Percentiles rank a stretch among this genome's conserved stretches.
Conservation (phyloP, 2,888 invertebrate species). For the Tupiocoris notatus region DNA sequence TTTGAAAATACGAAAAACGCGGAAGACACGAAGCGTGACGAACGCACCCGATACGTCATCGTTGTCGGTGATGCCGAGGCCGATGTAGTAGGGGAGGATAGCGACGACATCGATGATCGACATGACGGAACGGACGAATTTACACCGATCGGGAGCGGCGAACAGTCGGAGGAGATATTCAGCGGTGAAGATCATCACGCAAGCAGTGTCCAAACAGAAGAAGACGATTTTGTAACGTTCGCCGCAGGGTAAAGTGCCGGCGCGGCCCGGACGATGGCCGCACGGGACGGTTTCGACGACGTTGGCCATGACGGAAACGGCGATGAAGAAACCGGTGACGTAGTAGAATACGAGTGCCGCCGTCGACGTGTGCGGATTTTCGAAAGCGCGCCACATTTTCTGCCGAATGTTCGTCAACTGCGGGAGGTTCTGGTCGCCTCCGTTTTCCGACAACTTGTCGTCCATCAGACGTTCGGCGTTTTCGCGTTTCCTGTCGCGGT, state of each 20-base stretch:
- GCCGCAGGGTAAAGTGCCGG: constrained; percentile 89
- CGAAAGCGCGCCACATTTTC: constrained; percentile 99
- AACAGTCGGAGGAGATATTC: constrained; percentile 93
- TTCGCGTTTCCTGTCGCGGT: constrained; percentile 96
- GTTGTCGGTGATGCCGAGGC: constrained; percentile 94
- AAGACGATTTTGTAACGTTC: constrained; percentile 97
- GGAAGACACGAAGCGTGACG: constrained; percentile 96
- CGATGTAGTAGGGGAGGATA: constrained; percentile 98
- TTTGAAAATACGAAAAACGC: constrained; percentile 99
- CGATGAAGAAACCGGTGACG: constrained; percentile 99
- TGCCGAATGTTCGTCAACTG: constrained; percentile 85
- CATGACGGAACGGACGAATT: constrained; percentile 98
- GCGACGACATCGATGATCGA: constrained; percentile 99
- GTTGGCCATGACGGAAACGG: constrained; percentile 98
- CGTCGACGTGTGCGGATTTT: constrained; percentile 98
- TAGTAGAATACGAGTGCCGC: constrained; percentile 99
- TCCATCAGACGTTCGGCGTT: constrained; percentile 98
- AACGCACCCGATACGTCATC: constrained; percentile 99
- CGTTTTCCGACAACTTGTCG: constrained; percentile 90
- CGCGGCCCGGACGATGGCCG: constrained; percentile 81
- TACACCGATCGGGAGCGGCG: constrained; percentile 97
- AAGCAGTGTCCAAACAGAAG: constrained; percentile 99
- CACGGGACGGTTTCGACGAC: constrained; percentile 97
- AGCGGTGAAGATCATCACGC: constrained; percentile 99
- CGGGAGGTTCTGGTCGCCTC: constrained; percentile 84